phyloP scores from a whole-genome alignment of 1,140 invertebrate species.

The Metaphire vulgaris region DNA sequence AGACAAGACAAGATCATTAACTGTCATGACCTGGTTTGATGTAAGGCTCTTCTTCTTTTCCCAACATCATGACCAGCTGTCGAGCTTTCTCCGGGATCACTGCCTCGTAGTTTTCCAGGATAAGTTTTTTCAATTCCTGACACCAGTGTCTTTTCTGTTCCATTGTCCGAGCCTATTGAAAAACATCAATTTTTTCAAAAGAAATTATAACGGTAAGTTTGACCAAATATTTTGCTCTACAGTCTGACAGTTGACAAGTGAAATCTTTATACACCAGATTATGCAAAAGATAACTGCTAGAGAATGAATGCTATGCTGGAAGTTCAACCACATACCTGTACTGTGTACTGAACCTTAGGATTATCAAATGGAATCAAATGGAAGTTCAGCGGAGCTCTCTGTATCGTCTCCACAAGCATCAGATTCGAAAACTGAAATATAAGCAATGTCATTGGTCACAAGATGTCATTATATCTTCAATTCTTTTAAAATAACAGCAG shows the following conservation, averaged over 20 bases:
- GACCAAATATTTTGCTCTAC: too few relatives aligned
- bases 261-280: too few relatives aligned
- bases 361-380: conserved; percentile 93
- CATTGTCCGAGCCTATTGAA: conserved; percentile 59
- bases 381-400: conserved; percentile 85
- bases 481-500: too few relatives aligned
- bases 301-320: background rate
- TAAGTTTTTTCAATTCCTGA: conserved; percentile 80
- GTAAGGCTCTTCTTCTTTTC: conserved; percentile 64
- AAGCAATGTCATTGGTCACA: background rate
- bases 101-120: conserved; percentile 86
- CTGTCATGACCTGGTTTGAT: too few relatives aligned
- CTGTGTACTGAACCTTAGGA: conserved; percentile 78
- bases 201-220: background rate
- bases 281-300: background rate
- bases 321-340: too few relatives aligned
- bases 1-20: too few relatives aligned
- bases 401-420: conserved; percentile 91
- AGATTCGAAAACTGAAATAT: conserved; percentile 81
- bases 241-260: too few relatives aligned
- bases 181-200: too few relatives aligned
- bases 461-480: too few relatives aligned
- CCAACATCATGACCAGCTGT: conserved; percentile 83
- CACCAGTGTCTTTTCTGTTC: conserved; percentile 93
- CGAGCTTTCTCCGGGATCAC: conserved; percentile 87